These are phyloP conservation scores for Grallaria varia DNA, from an alignment of 2,113 vertebrate species.

Conservation along the genomic window DNA sequence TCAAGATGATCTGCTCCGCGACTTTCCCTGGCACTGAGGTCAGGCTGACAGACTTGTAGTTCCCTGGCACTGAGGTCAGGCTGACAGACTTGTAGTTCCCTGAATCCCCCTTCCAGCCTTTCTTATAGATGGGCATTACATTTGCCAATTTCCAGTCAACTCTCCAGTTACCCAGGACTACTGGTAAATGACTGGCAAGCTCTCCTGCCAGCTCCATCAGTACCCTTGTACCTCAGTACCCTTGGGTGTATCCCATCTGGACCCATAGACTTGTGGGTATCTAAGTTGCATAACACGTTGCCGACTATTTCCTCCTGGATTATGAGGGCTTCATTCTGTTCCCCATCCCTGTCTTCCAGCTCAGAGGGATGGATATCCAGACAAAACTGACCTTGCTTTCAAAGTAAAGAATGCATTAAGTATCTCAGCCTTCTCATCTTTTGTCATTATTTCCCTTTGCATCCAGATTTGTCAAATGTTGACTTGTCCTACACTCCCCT, in stretches of 20 bases:
- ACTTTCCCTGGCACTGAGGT: not conserved
- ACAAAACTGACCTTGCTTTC: not conserved
- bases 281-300: not conserved
- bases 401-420: not conserved
- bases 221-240: not conserved
- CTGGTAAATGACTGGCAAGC: not conserved
- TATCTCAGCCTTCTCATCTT: not conserved
- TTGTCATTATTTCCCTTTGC: not conserved
- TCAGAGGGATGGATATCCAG: not conserved
- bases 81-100: not conserved
- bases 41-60: not conserved
- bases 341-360: not conserved
- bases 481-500: not conserved
- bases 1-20: not conserved
- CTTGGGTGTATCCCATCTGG: not conserved
- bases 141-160: not conserved
- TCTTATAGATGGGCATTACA: not conserved
- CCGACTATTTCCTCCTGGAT: not conserved
- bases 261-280: not conserved
- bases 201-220: not conserved
- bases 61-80: not conserved
- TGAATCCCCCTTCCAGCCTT: not conserved
- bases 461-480: not conserved
- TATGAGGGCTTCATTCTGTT: not conserved
- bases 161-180: not conserved